Percentiles rank a stretch among this genome's conserved stretches.
These are phyloP conservation scores for Hylia prasina DNA, from an alignment of 2,113 vertebrate genomes.

Conservation along the genomic window DNA sequence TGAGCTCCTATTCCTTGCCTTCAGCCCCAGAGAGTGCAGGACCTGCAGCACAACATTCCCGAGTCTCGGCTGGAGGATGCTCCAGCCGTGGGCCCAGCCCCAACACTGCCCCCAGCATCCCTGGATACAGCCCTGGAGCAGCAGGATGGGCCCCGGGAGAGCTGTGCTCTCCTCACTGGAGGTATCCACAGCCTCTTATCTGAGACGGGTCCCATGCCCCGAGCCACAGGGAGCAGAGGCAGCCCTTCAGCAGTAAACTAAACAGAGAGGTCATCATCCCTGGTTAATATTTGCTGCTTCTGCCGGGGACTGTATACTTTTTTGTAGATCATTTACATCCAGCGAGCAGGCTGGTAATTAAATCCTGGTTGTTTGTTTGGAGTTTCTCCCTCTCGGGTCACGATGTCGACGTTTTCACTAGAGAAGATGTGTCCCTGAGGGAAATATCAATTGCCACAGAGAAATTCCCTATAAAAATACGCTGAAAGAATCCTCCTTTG, in stretches of 20 bases:
- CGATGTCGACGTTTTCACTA: constrained; percentile 68
- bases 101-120: background rate
- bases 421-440: constrained; percentile 68
- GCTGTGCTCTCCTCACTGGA: background rate
- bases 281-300: constrained; percentile 66
- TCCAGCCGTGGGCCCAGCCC: background rate
- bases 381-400: constrained; percentile 64
- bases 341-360: constrained; percentile 64
- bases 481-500: constrained; percentile 33
- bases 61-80: rapidly evolving
- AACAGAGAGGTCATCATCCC: constrained; percentile 61
- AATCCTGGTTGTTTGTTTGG: constrained; percentile 66
- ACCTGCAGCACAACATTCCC: background rate
- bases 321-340: constrained; percentile 66
- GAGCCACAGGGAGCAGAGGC: constrained; percentile 38
- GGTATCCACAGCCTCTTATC: constrained; percentile 4
- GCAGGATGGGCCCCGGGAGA: background rate
- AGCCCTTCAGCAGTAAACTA: constrained; percentile 55
- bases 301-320: constrained; percentile 58
- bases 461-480: constrained; percentile 47
- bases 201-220: constrained; percentile 13
- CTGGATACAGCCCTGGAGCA: background rate
- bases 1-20: background rate
- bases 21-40: background rate
- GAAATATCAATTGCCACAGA: constrained; percentile 41